Conservation (phyloP, 1,140 invertebrate genomes). For the Lordiphosa clarofinis region DNA sequence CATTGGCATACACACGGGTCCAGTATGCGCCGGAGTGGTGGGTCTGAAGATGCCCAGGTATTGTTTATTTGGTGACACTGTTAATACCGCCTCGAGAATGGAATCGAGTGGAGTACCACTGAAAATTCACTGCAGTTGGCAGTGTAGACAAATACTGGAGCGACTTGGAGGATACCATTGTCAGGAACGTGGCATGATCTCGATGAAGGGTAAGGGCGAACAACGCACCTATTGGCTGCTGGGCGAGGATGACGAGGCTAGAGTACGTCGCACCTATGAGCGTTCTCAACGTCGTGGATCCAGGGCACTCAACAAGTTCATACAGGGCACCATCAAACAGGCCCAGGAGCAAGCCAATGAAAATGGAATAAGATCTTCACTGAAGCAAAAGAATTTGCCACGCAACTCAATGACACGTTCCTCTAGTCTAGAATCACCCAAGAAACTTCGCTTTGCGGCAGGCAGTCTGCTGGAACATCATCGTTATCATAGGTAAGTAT, state of each 20-base stretch:
- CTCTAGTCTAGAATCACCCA: conserved; percentile 89
- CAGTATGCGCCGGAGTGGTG: conserved; percentile 87
- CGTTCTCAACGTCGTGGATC: conserved; percentile 80
- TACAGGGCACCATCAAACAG: conserved; percentile 67
- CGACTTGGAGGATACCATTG: conserved; percentile 88
- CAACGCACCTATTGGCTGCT: conserved; percentile 92
- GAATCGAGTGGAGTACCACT: conserved; percentile 94
- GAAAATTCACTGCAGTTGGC: conserved; percentile 91
- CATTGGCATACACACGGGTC: conserved; percentile 95
- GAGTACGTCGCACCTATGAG: conserved; percentile 81
- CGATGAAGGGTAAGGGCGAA: conserved; percentile 93
- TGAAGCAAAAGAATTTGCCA: conserved; percentile 81
- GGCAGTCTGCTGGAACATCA: conserved; percentile 84
- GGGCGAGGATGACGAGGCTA: conserved; percentile 85
- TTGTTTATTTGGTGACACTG: conserved; percentile 95
- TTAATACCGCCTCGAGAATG: conserved; percentile 96
- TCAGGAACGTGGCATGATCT: conserved; percentile 87
- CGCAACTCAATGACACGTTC: conserved; percentile 81
- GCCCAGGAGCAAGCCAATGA: conserved; percentile 72
- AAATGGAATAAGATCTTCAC: conserved; percentile 82
- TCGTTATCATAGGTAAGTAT: conserved; percentile 80
- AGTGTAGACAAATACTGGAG: conserved; percentile 87
- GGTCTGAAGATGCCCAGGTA: conserved; percentile 97
- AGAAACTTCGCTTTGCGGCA: conserved; percentile 88
- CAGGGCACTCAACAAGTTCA: conserved; percentile 69